Conservation (phyloP, 1,140 invertebrate species). For the Asbolus verrucosus region DNA sequence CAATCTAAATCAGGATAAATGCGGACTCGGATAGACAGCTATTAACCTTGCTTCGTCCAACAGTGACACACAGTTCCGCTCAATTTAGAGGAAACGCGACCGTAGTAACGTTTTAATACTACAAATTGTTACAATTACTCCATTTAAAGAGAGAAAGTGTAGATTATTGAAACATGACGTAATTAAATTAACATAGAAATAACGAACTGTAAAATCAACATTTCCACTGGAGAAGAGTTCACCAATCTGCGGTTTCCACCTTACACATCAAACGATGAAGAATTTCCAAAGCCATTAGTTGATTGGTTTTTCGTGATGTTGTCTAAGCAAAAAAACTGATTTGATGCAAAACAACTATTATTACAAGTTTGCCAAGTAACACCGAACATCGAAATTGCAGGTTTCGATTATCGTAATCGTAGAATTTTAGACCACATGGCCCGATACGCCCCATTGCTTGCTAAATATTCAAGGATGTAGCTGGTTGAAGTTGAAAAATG, state of each 20-base stretch:
- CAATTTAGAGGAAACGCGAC: conserved; percentile 18
- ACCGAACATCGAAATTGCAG: not conserved
- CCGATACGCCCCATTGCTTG: conserved; percentile 20
- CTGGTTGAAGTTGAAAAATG: conserved; percentile 20
- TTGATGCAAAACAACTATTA: no score
- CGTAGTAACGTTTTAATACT: conserved; percentile 18
- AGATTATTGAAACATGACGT: conserved; percentile 1
- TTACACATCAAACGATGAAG: not conserved
- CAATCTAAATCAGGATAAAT: conserved; percentile 26
- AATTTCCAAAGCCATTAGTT: not conserved
- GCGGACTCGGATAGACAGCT: conserved; percentile 8
- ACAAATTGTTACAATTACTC: conserved; percentile 30
- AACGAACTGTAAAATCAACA: not conserved
- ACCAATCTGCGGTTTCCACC: no score
- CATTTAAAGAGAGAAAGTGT: conserved; percentile 26
- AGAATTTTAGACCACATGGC: conserved; percentile 20
- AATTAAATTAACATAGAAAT: not conserved
- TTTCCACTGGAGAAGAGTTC: not conserved
- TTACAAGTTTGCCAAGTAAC: no score
- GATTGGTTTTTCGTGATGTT: no score
- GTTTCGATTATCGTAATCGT: conserved; percentile 22
- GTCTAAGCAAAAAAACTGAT: no score
- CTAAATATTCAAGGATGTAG: conserved; percentile 22
- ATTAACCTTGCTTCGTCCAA: conserved; percentile 15
- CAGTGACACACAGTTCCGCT: conserved; percentile 14